A percentile compares a stretch with the other conserved stretches of the same genome.
Evolutionary conservation across 2,888 invertebrate species (phyloP).

Genomic region (Oxyscelio sp.): DNA sequence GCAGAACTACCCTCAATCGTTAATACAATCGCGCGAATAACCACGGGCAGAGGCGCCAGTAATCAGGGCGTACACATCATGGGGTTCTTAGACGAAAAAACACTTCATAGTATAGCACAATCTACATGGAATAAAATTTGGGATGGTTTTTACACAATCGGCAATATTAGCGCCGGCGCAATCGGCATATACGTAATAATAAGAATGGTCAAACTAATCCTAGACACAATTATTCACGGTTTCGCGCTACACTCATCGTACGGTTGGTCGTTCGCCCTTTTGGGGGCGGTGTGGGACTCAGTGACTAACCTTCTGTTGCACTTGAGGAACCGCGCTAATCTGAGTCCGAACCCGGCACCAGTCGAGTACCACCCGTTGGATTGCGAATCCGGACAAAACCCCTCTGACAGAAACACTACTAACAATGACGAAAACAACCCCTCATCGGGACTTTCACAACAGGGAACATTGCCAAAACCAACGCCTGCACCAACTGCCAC

Average conservation of each 20-base stretch:
- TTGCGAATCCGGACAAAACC: too few relatives aligned
- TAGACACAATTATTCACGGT: not conserved
- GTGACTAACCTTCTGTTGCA: not conserved
- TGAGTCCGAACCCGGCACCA: too few relatives aligned
- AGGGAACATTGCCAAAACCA: too few relatives aligned
- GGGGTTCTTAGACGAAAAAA: not conserved
- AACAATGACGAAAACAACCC: too few relatives aligned
- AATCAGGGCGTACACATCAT: not conserved
- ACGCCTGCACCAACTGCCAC: too few relatives aligned
- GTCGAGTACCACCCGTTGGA: too few relatives aligned
- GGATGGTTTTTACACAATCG: not conserved
- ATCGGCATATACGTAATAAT: not conserved
- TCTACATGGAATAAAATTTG: slow-evolving; percentile 5
- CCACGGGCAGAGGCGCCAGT: not conserved
- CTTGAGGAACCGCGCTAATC: too few relatives aligned
- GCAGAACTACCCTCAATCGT: not conserved
- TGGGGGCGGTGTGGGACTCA: not conserved
- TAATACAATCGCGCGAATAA: not conserved
- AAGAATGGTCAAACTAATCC: not conserved
- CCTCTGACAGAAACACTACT: too few relatives aligned
- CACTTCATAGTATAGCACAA: not conserved
- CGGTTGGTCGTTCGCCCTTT: not conserved
- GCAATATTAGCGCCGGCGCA: not conserved
- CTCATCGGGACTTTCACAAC: too few relatives aligned
- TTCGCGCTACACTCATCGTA: slow-evolving; percentile 16